phyloP scores from a whole-genome alignment of 2,888 invertebrate genomes.

The Chorisops tibialis region DNA sequence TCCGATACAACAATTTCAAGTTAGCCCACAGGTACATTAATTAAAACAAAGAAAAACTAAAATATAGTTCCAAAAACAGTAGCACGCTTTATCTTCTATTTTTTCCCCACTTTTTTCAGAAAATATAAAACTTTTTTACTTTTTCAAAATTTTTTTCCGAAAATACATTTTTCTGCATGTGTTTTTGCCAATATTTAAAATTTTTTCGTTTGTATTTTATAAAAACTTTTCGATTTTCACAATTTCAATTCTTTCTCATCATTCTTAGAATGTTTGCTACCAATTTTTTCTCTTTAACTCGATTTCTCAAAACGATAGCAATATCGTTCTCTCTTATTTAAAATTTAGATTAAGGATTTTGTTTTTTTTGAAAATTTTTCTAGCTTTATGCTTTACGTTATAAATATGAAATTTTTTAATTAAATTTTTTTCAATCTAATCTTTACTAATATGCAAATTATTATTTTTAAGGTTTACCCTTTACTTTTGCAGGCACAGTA shows the following conservation, averaged over 20 bases:
- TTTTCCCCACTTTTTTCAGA: neutral
- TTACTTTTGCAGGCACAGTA: slow-evolving; percentile 54
- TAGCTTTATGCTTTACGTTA: slow-evolving; percentile 3
- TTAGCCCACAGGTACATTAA: slow-evolving; percentile 55
- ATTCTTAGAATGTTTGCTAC: no score
- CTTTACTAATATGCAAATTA: slow-evolving; percentile 53
- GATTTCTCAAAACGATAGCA: neutral
- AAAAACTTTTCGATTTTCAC: no score
- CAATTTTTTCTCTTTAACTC: no score
- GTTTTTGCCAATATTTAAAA: no score
- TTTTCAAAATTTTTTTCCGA: neutral
- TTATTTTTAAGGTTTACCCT: slow-evolving; percentile 55
- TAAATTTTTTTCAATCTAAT: slow-evolving; percentile 48
- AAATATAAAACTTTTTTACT: neutral
- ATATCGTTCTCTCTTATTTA: slow-evolving; percentile 9
- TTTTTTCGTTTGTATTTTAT: no score
- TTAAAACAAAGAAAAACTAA: neutral
- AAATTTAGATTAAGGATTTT: slow-evolving; percentile 30
- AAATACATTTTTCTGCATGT: no score
- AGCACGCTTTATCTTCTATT: slow-evolving; percentile 7
- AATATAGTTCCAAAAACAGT: neutral
- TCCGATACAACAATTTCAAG: slow-evolving; percentile 92
- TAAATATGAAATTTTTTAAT: slow-evolving; percentile 22
- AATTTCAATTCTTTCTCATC: no score
- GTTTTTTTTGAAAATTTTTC: neutral